phyloP scores from a whole-genome alignment of 1,140 invertebrate genomes.

The Drosophila navojoa region DNA sequence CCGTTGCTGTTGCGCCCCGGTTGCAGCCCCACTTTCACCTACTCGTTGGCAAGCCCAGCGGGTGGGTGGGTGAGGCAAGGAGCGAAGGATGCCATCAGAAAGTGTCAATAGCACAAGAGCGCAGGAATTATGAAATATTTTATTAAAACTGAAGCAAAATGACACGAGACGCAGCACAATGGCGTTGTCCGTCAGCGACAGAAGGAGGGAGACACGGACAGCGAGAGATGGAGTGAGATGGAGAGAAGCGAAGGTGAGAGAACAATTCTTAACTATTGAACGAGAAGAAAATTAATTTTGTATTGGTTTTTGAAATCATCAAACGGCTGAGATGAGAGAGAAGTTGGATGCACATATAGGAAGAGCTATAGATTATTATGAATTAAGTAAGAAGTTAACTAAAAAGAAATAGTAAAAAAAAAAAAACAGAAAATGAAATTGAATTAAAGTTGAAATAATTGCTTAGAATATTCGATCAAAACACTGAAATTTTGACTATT shows the following conservation, averaged over 20 bases:
- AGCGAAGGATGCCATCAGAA: constrained; percentile 53
- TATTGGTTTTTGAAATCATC: no score
- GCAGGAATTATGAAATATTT: constrained; percentile 80
- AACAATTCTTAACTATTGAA: background rate
- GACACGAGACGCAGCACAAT: constrained; percentile 17
- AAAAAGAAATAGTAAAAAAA: no score
- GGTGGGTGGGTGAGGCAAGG: constrained; percentile 16
- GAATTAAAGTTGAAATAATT: no score
- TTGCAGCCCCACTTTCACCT: constrained; percentile 65
- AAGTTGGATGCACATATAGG: no score
- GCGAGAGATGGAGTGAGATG: background rate
- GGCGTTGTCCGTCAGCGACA: background rate
- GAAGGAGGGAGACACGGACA: background rate
- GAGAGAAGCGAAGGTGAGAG: background rate
- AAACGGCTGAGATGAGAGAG: no score
- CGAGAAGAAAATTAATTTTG: no score
- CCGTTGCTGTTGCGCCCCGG: constrained; percentile 33
- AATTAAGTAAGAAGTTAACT: no score
- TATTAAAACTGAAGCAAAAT: constrained; percentile 75
- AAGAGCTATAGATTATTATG: background rate
- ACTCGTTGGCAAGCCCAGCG: constrained; percentile 68
- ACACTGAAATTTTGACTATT: no score
- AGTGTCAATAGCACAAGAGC: constrained; percentile 79
- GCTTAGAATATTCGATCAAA: no score
- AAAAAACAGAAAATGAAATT: no score